Base-by-base conservation (phyloP, 2,797 vertebrate genomes). In the Antrozous pallidus region DNA sequence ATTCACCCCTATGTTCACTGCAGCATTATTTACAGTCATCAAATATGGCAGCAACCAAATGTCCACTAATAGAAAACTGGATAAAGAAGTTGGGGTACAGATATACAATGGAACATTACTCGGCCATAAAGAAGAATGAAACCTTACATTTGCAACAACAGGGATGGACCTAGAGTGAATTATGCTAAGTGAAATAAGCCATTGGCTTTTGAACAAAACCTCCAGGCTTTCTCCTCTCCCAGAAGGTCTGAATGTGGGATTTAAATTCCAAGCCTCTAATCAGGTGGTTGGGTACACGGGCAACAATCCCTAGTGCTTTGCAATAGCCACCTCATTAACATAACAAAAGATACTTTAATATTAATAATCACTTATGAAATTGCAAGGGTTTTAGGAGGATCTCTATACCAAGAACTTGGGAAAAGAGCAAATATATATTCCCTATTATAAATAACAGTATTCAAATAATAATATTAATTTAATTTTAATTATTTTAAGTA, bases 401-500 rank as follows among this genome's bases (percentile, higher is more conserved):
- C 14, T 71, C 36, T 85, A n/a, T 84, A 11, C 18, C 36, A 54
- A 47, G 54, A 85, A 80, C 38, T 83, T 28, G 26, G 70, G 58
- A 10, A 12, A 83, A 61, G 54, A 65, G 7, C n/a, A 47, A 89
- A 65, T 74, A 61, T 33, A 63, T 67, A 75, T 73, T 86, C 4
- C 38, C 90, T 74, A 86, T 67, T 85, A 56, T 94, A 73, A 85
- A 73, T 85, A 56, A 85, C 20, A 90, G 17, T 73, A 71, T 83
- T n/a, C 20, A n/a, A 40, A 58, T 61, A 70, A 61, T 77, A 51
- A 58, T 47, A 51, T 42, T 71, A 36, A 91, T 51, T 77, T 74
- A 77, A 92, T 92, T 90, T 90, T 74, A 90, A 82, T 38, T 26
- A 85, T 89, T 75, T 73, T 42, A 82, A 93, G 73, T 54, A 92